Percentiles rank a stretch among this genome's conserved stretches.
phyloP scores from a whole-genome alignment of 2,797 vertebrate genomes.

The Hirundo rustica region DNA sequence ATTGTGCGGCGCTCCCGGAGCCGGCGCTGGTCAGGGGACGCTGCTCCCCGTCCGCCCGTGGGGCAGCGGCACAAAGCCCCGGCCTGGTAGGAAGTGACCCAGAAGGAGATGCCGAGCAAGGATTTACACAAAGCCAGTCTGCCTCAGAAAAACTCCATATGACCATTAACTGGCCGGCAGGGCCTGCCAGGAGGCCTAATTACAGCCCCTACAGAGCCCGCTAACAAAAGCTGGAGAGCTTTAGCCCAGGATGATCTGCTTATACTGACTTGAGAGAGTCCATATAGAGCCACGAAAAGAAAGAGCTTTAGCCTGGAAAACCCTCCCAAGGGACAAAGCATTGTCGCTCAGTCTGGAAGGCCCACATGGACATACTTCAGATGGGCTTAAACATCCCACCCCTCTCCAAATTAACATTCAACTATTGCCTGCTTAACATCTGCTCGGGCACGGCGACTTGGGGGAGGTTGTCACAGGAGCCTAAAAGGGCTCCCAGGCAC shows the following conservation, averaged over 20 bases:
- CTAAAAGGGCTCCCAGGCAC: conserved; percentile 52
- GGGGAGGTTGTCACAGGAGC: conserved; percentile 58
- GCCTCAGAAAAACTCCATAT: conserved; percentile 86
- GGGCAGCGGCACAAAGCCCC: conserved; percentile 83
- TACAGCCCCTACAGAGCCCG: conserved; percentile 96
- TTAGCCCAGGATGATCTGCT: conserved; percentile 99
- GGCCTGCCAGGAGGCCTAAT: conserved; percentile 92
- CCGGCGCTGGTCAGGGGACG: conserved; percentile 82
- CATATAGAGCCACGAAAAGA: conserved; percentile 90
- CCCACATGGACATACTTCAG: conserved; percentile 81
- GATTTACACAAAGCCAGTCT: conserved; percentile 93
- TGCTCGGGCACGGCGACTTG: conserved; percentile 78
- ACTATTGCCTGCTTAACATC: conserved; percentile 94
- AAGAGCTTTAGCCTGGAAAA: conserved; percentile 90
- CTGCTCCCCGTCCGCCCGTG: conserved; percentile 80
- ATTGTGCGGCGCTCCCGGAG: conserved; percentile 72
- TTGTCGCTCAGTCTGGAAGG: conserved; percentile 80
- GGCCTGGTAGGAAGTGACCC: conserved; percentile 97
- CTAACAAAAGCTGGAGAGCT: conserved; percentile 97
- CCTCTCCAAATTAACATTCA: conserved; percentile 98
- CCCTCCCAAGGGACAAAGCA: conserved; percentile 90
- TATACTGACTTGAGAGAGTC: conserved; percentile 98
- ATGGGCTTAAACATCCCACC: conserved; percentile 88
- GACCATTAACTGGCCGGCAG: conserved; percentile 88
- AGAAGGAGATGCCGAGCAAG: conserved; percentile 90